Base-by-base conservation (phyloP, 2,113 vertebrate genomes). In the Semnornis frantzii region DNA sequence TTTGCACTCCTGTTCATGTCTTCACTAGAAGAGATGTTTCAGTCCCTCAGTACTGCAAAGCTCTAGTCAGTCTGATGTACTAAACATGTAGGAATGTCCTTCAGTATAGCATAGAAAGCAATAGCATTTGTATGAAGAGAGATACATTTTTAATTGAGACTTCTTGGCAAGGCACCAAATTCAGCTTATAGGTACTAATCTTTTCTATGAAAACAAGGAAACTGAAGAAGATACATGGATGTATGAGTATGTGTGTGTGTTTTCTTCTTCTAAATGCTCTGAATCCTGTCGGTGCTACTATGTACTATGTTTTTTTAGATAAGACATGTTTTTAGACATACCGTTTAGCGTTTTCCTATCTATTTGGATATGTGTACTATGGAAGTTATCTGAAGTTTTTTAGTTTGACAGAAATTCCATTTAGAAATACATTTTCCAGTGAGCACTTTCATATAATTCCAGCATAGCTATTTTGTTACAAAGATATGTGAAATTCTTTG, bases 31-130 rank as follows among this genome's bases (percentile, higher is more conserved):
- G 17, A 34, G 14, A 31, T 3, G 3, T 5, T 70, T 91, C 27
- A 59, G 10, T 73, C 18, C 8, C 7, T 78, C 21, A 1, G 0
- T 25, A 34, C 2, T 46, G 58, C 24, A 11, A 21, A 79, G 20
- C 27, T 62, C 28, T 82, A n/a, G 28, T 17, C 30, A 79, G 14
- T 14, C 44, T 54, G 20, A 8, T 46, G 19, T 48, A 7, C 16
- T 58, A 23, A 91, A 55, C 3, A 3, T 28, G 4, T n/a, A n/a
- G 30, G 28, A 92, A 20, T 48, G 3, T 8, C 48, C 14, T 63
- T 34, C 17, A 2, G 3, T 81, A 2, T n/a, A 63, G 5, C 54
- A 30, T 48, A 8, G 15, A 88, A 33, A 63, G 16, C 37, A 54
- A 11, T 37, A 58, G 8, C 6, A 31, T 59, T 85, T 80, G 1